A percentile compares a stretch with the other conserved stretches of the same genome.
Evolutionary conservation across 2,888 invertebrate species (phyloP).

Genomic region (Amitus sp.): DNA sequence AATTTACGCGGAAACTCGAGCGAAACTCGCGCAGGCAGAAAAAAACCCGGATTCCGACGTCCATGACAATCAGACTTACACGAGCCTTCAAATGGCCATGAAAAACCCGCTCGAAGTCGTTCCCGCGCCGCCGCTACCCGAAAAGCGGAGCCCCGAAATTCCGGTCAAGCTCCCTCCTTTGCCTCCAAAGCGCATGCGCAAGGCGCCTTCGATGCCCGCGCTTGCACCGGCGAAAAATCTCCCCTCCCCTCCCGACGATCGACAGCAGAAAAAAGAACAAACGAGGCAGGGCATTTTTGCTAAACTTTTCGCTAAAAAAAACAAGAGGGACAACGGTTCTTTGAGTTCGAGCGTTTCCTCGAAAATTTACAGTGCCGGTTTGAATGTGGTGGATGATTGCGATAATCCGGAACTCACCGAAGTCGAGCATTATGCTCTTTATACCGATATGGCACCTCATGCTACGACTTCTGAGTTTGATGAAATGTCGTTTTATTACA

Average conservation of each 20-base stretch:
- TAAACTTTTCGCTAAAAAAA: constrained; percentile 71
- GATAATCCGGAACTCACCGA: constrained; percentile 75
- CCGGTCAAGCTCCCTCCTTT: constrained; percentile 78
- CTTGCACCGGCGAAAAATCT: constrained; percentile 69
- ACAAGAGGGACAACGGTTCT: constrained; percentile 66
- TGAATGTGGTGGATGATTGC: constrained; percentile 43
- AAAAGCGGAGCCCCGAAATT: constrained; percentile 64
- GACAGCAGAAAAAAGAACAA: too few species aligned
- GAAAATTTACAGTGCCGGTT: constrained; percentile 11
- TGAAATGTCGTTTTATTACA: constrained; percentile 87
- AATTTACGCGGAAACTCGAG: constrained; percentile 81
- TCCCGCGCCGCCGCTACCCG: constrained; percentile 49
- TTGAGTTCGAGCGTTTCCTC: constrained; percentile 38
- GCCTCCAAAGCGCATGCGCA: constrained; percentile 78
- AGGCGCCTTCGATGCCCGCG: constrained; percentile 61
- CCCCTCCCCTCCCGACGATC: constrained; percentile 66
- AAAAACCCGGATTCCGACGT: constrained; percentile 71
- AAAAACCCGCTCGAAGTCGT: constrained; percentile 76
- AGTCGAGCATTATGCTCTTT: constrained; percentile 88
- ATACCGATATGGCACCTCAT: constrained; percentile 86
- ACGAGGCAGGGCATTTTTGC: constrained; percentile 74
- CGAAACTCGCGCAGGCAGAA: constrained; percentile 66
- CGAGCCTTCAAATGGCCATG: constrained; percentile 86
- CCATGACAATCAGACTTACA: constrained; percentile 82
- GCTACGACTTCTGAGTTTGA: constrained; percentile 90